Base-by-base conservation (phyloP, 2,888 invertebrate genomes). In the Belgica antarctica region DNA sequence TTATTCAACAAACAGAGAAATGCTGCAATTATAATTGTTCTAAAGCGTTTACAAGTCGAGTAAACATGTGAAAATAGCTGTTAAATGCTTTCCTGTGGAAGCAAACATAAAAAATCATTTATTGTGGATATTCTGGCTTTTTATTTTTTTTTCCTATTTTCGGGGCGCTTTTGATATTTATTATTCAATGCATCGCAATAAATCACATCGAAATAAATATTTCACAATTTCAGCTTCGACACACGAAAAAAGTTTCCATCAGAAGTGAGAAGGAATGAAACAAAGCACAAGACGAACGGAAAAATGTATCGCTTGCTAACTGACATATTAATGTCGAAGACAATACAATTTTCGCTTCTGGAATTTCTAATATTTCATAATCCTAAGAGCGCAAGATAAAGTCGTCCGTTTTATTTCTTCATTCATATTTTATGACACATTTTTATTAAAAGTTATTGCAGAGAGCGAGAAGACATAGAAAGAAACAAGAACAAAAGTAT, bases 301-400 rank as follows among this genome's bases (percentile, higher is more conserved):
- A 52, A 24, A 24, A 52, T 59, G 59, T 59, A 27, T 24, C 25
- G 59, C 59, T 59, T 59, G 59, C 59, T 59, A 59, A 59, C 59
- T 59, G 59, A 59, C 59, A 59, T 27, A 59, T 59, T 59, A 27
- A 59, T 59, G 59, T 59, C 59, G 59, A 59, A 59, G 59, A 59
- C 59, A 59, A 59, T 59, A 59, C 59, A 59, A 59, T 27, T 59
- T 59, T 12, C 25, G 59, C 59, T 52, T 52, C 52, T 52, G 52
- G 52, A 52, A 52, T 52, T 52, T 22, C 52, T n/a, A 59, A 59
- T 59, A 59, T 27, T 59, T 59, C 59, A 59, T 59, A 59, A 59
- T 59, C 59, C 59, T 4, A 8, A 59, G 59, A 4, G 59, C 19
- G 19, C 27, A 10, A 52, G 59, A 59, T 27, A 59, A 27, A 59